These are phyloP conservation scores for Acleris literana DNA, from an alignment of 2,888 invertebrate species.

Conservation along the genomic window DNA sequence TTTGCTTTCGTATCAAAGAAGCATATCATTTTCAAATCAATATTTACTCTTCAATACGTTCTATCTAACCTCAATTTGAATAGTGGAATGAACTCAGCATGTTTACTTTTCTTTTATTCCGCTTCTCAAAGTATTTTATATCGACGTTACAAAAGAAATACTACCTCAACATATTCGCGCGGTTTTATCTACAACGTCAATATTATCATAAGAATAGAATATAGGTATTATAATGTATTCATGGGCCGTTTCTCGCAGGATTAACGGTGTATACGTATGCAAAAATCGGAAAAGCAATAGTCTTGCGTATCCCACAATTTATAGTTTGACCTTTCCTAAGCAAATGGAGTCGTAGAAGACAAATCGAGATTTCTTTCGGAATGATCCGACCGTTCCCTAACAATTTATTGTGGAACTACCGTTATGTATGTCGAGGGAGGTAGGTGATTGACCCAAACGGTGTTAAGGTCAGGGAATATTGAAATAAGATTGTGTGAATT, in stretches of 20 bases:
- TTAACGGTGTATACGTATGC: slow-evolving; percentile 38
- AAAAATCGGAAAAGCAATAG: slow-evolving; percentile 35
- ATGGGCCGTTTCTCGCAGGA: slow-evolving; percentile 33
- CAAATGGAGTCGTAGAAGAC: slow-evolving; percentile 49
- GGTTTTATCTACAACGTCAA: slow-evolving; percentile 6
- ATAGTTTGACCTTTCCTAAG: slow-evolving; percentile 33
- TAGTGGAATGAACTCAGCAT: background rate
- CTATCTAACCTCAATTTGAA: background rate
- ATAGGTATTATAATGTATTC: slow-evolving; percentile 34
- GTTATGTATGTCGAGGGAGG: slow-evolving; percentile 6
- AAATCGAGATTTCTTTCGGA: slow-evolving; percentile 49
- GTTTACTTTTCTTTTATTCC: slow-evolving; percentile 13
- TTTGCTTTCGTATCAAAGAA: too few species aligned
- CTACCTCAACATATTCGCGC: slow-evolving; percentile 11
- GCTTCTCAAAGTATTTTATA: slow-evolving; percentile 3
- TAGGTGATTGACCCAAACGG: background rate
- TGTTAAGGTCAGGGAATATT: background rate
- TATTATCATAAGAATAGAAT: slow-evolving; percentile 32
- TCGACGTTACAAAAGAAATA: slow-evolving; percentile 14
- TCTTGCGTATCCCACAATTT: slow-evolving; percentile 24
- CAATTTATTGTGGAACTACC: slow-evolving; percentile 26
- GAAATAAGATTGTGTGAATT: background rate
- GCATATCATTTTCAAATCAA: background rate
- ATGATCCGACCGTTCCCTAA: slow-evolving; percentile 42
- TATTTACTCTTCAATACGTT: background rate